These are phyloP conservation scores for Pristionchus japonicus DNA, from an alignment of 2,888 invertebrate genomes.

Conservation along the genomic window DNA sequence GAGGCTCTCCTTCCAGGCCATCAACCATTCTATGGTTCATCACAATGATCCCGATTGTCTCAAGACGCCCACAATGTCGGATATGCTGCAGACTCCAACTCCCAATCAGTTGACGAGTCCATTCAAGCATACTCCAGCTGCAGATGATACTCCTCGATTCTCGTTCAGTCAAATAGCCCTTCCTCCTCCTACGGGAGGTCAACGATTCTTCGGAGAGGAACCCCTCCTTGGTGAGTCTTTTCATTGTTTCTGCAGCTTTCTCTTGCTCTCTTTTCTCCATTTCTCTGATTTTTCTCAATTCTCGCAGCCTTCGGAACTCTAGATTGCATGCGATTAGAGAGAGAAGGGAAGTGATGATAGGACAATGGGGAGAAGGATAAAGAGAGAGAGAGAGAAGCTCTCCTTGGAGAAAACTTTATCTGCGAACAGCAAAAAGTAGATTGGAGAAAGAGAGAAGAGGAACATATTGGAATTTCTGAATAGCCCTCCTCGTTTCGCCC, in stretches of 20 bases:
- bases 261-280: neutral
- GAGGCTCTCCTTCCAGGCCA: slow-evolving; percentile 19
- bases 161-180: slow-evolving; percentile 35
- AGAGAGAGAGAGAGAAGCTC: neutral
- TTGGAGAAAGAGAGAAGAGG: slow-evolving; percentile 11
- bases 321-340: slow-evolving; percentile 28
- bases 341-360: slow-evolving; percentile 21
- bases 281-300: slow-evolving; percentile 29
- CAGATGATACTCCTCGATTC: slow-evolving; percentile 47
- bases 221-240: slow-evolving; percentile 46
- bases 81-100: slow-evolving; percentile 53
- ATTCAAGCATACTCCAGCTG: slow-evolving; percentile 27
- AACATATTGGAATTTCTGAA: slow-evolving; percentile 24
- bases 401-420: neutral
- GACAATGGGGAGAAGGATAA: neutral
- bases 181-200: slow-evolving; percentile 51
- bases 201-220: slow-evolving; percentile 66
- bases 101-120: slow-evolving; percentile 35
- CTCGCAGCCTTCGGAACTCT: slow-evolving; percentile 16
- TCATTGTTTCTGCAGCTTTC: neutral
- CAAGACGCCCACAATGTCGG: slow-evolving; percentile 66
- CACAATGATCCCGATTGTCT: slow-evolving; percentile 60
- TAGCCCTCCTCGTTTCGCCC: neutral
- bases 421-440: slow-evolving; percentile 29
- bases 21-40: slow-evolving; percentile 51